Base-by-base conservation (phyloP, 2,797 vertebrate genomes). In the Moxostoma hubbsi region DNA sequence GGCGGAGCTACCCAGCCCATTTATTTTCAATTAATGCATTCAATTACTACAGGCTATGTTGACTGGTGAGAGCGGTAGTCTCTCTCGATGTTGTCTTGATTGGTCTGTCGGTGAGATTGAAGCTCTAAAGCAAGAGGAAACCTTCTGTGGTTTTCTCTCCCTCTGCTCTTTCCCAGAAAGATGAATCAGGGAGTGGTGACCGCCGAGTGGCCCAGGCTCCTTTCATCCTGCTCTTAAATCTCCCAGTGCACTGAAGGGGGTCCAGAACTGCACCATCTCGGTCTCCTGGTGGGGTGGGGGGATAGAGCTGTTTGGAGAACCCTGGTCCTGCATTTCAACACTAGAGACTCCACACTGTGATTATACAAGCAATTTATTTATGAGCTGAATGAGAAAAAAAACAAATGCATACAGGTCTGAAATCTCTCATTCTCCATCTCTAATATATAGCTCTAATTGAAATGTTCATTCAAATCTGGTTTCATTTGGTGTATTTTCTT, bases 131-230 rank as follows among this genome's bases (percentile, higher is more conserved):
- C 69, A 84, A 84, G 81, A 84, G n/a, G 8, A 83, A 70, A 65
- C 79, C 73, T 64, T 73, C 51, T 88, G 86, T 1, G 81, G 82
- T 91, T 87, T 78, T 79, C 66, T 76, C 63, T 75, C 79, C 77
- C 67, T 84, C 63, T 87, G 76, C 77, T 63, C 81, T 85, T 89
- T 89, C 86, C 89, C 89, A 92, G 90, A 91, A 91, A 86, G 87
- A 86, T 91, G 91, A 93, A 91, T 93, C 89, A 92, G 87, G 92
- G 88, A 89, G 75, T 83, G 81, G 71, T 82, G 87, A 92, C 91
- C 89, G 78, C 90, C 88, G 83, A 89, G 77, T 81, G 88, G 85
- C 85, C 88, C 81, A 68, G 81, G 84, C 86, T 82, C 83, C 87
- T 89, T 89, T 90, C 83, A 84, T 89, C 86, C 83, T 69, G 55